Base-by-base conservation (phyloP, 2,888 invertebrate species). In the Vanessa cardui region DNA sequence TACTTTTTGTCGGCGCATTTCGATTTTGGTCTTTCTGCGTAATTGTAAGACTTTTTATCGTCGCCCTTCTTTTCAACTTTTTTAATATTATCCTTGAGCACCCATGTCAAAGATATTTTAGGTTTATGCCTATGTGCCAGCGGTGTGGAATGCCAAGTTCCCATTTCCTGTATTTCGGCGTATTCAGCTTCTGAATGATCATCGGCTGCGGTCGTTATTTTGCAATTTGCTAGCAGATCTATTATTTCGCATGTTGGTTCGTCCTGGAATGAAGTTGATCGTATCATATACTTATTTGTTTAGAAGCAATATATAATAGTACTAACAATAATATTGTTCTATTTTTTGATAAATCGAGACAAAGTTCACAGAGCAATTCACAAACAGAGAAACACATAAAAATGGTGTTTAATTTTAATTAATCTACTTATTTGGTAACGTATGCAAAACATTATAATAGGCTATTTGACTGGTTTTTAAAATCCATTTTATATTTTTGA, bases 21-120 rank as follows among this genome's bases (percentile, higher is more conserved):
- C 64, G 83, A 77, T 78, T 70, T 82, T 64, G 83, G 79, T 47
- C 80, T 77, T 60, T 85, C 81, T 21, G 73, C 75, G 15, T 78
- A 76, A 52, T 73, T 77, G 66, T 73, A 80, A 58, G 78, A 81
- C 65, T 80, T 72, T 62, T 70, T 73, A 7, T 70, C 82, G 26
- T 83, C 82, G 18, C 73, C 75, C 69, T 81, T 85, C 15, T 84
- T 83, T 9, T 69, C 74, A 1, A 63, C 31, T 62, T 74, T 91
- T 45, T 94, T 94, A 60, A 94, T 90, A 76, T 95, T 94, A 74
- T 95, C 95, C 79, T 95, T 94, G 50, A 96, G 88, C 66, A 96
- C 95, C 96, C 96, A 96, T 63, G 96, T 96, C 66, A 96, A 91
- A 66, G 96, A 96, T 85, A 96, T 94, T 86, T 96, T 96, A 73